Conservation (phyloP, 2,888 invertebrate species). For the Steinernema carpocapsae region DNA sequence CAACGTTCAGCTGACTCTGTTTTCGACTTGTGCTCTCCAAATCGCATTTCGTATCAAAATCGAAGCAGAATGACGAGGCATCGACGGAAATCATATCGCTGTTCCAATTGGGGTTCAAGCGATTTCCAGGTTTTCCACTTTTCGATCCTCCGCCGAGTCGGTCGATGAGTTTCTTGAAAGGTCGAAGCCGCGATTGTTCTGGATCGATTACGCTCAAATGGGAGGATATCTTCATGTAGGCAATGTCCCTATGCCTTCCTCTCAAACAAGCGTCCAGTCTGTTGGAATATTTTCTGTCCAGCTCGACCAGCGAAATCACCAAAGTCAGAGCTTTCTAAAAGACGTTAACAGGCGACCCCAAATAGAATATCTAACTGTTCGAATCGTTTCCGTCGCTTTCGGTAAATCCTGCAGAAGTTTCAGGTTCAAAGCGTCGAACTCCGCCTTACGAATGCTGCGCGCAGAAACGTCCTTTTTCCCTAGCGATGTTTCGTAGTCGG, state of each 20-base stretch:
- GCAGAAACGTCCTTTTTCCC: slow-evolving; percentile 10
- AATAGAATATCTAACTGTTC: background rate
- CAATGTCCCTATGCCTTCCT: background rate
- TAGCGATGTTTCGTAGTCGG: slow-evolving; percentile 22
- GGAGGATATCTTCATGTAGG: background rate
- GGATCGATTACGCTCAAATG: slow-evolving; percentile 1
- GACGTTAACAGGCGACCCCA: background rate
- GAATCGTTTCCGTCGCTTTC: slow-evolving; percentile 10
- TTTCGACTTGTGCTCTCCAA: background rate
- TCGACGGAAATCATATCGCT: background rate
- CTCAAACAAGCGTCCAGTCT: background rate
- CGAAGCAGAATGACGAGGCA: background rate
- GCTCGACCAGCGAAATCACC: slow-evolving; percentile 7
- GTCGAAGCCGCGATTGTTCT: background rate
- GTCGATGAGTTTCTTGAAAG: slow-evolving; percentile 6
- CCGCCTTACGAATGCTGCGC: slow-evolving; percentile 5
- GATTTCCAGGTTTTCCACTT: background rate
- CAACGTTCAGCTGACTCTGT: no score
- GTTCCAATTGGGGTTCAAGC: background rate
- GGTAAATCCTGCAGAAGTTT: slow-evolving; percentile 1
- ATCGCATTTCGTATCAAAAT: slow-evolving; percentile 8
- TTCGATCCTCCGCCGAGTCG: background rate
- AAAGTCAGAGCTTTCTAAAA: slow-evolving; percentile 15
- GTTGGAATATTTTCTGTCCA: slow-evolving; percentile 1
- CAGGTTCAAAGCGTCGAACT: slow-evolving; percentile 19